Base-by-base conservation (phyloP, 1,140 invertebrate genomes). In the Holcopasites calliopsidis region DNA sequence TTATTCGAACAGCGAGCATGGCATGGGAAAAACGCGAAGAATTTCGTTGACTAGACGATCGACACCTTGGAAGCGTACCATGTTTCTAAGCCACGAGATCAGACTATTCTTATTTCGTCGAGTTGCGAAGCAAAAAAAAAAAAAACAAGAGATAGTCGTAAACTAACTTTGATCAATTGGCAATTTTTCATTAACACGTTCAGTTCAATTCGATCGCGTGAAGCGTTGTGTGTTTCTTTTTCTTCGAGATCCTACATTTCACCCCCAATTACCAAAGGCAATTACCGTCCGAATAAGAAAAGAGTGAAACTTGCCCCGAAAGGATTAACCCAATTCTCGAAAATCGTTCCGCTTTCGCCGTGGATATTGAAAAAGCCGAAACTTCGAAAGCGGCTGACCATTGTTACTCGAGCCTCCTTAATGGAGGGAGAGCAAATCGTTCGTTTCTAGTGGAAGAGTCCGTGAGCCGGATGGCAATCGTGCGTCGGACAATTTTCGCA, bases 11-110 rank as follows among this genome's bases (percentile, higher is more conserved):
- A 72, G 10, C 76, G 66, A 62, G 80, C 49, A 62, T 40, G 61
- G 76, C 76, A 78, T 83, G 76, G 62, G 76, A 82, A 83, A 82
- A 77, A 35, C 74, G 64, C 65, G 54, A 80, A 74, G 74, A 83
- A 83, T 83, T 71, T 74, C 42, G 52, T 61, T 60, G 52, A 21
- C 70, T 75, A 66, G 49, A 26, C 65, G 47, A 71, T 82, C 65
- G 76, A 52, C 54, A 75, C 72, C 54, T 75, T 10, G 10, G 10
- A 21, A 33, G 60, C 62, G 26, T 42, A 74, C 57, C 21, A 33
- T 47, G 44, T 54, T 52, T 47, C 40, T 13, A 47, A 82, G 42
- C 60, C 21, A 11, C 38, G 18, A 21, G 47, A 3, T 13, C 21
- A 47, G 44, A 23, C 54, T 47, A 65, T 47, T 13, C 42, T 44